These are phyloP conservation scores for Dicentrarchus labrax DNA, from an alignment of 2,113 vertebrate species.

Conservation along the genomic window DNA sequence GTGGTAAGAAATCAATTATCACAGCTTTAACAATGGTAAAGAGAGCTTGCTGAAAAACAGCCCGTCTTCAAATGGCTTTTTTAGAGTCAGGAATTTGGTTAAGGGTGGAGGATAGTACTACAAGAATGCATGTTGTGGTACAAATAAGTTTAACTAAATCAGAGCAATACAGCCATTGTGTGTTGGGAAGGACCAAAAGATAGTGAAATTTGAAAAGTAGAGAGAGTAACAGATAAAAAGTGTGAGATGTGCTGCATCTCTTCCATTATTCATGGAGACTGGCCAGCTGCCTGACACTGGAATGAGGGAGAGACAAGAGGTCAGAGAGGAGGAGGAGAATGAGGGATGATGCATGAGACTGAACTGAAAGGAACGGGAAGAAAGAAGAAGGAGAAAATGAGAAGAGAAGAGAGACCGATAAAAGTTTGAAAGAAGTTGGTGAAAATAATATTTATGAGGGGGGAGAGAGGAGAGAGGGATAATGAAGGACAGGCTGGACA, in stretches of 20 bases:
- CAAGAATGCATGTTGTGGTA: neutral
- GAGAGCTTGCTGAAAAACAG: neutral
- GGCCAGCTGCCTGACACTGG: constrained; percentile 55
- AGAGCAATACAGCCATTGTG: constrained; percentile 7
- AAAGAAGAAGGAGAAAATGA: constrained; percentile 35
- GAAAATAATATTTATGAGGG: constrained; percentile 13
- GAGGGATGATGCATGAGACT: constrained; percentile 25
- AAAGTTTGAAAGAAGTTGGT: constrained; percentile 13
- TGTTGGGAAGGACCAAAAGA: constrained; percentile 8
- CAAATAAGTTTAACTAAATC: constrained; percentile 2
- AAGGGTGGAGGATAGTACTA: neutral
- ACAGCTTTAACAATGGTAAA: neutral
- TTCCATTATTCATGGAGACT: constrained; percentile 70
- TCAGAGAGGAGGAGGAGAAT: constrained; percentile 46
- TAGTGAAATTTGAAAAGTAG: constrained; percentile 28
- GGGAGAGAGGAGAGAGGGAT: constrained; percentile 1
- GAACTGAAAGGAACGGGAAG: constrained; percentile 20
- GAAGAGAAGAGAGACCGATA: constrained; percentile 5
- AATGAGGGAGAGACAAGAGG: constrained; percentile 61
- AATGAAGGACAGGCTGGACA: constrained; percentile 18
- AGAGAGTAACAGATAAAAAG: constrained; percentile 34
- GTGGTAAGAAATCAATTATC: constrained; percentile 15
- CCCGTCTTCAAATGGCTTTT: neutral
- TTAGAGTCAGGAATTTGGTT: neutral
- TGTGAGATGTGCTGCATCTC: constrained; percentile 35